Evolutionary conservation across 2,113 vertebrate genomes (phyloP), one percentile per base, ranked within the genome.

Genomic region (Psittacara wagleri): DNA sequence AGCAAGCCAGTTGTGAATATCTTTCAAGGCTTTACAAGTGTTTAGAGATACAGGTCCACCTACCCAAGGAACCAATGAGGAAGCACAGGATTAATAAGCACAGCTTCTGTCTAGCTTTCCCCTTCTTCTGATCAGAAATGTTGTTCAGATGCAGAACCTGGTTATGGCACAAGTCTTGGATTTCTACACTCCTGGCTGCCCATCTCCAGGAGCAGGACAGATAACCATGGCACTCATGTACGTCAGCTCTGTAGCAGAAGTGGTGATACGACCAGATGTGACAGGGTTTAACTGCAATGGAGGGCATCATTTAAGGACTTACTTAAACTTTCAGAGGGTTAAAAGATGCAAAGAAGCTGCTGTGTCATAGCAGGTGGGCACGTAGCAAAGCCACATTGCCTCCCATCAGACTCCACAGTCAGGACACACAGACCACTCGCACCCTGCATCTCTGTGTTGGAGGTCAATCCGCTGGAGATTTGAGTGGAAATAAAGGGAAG

Each of bases 201-300:
- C 48, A 4, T 9, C 18, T 17, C 6, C 37, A 61, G 44, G 6
- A 73, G 35, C 63, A 76, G 74, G 44, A 69, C n/a, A 33, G 57
- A 63, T 9, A 89, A 33, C 16, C 44, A 22, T 3, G 1, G 61
- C 49, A 43, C 8, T 12, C 43, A 12, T 0, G 0, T 35, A 39
- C 1, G 0, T 49, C 39, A 46, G 39, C 52, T 70, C 62, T 61
- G 27, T 5, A 55, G 59, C 55, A 69, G 39, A 70, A n/a, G 9
- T 1, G 12, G 6, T n/a, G 12, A 31, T 31, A n/a, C 0, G 0
- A 91, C 74, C 51, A 92, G 69, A 24, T 7, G 18, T 0, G 0
- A 15, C 20, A 83, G 29, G 28, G 17, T 46, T 84, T 17, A 44
- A 39, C 27, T 14, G 46, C 37, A 49, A 7, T 11, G 31, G 37